A percentile compares a stretch with the other conserved stretches of the same genome.
These are phyloP conservation scores for Oryzias javanicus DNA, from an alignment of 2,113 vertebrate species.

Conservation along the genomic window DNA sequence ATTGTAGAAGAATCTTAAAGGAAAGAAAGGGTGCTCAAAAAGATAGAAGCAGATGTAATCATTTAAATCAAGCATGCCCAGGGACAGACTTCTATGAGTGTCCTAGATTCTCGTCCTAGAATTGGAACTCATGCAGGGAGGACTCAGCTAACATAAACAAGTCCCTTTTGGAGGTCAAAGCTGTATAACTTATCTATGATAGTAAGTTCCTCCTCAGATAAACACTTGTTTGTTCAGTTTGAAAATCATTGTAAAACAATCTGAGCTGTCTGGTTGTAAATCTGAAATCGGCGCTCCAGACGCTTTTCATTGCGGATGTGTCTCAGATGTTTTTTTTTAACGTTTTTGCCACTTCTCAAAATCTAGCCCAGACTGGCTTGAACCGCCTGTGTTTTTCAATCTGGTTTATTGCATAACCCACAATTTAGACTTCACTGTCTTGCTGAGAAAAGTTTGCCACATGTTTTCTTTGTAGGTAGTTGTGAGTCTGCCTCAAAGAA, in stretches of 20 bases:
- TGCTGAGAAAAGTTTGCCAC: conserved; percentile 42
- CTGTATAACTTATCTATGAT: conserved; percentile 2
- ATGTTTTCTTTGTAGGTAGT: conserved; percentile 46
- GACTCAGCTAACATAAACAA: conserved; percentile 54
- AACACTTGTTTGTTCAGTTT: conserved; percentile 9
- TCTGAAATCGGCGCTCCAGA: conserved; percentile 13
- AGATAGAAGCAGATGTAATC: conserved; percentile 47
- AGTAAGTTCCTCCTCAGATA: conserved; percentile 7
- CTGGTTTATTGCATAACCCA: conserved; percentile 48
- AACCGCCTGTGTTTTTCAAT: conserved; percentile 38
- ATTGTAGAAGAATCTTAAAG: conserved; percentile 24
- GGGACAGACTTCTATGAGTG: conserved; percentile 47
- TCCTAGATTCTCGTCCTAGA: conserved; percentile 76
- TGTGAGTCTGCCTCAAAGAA: conserved; percentile 14
- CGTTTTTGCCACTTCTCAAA: conserved; percentile 30
- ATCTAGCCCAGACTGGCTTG: conserved; percentile 37
- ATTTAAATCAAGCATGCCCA: conserved; percentile 66
- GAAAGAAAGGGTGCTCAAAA: conserved; percentile 52
- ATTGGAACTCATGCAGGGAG: conserved; percentile 36
- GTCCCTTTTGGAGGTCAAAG: conserved; percentile 34
- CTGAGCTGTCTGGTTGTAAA: background rate
- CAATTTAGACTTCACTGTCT: conserved; percentile 46
- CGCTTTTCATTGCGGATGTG: conserved; percentile 8
- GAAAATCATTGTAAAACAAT: background rate
- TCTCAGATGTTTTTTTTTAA: conserved; percentile 19